Percentiles rank a stretch among this genome's conserved stretches.
Evolutionary conservation across 2,797 vertebrate species (phyloP).

Genomic region (Miichthys miiuy): DNA sequence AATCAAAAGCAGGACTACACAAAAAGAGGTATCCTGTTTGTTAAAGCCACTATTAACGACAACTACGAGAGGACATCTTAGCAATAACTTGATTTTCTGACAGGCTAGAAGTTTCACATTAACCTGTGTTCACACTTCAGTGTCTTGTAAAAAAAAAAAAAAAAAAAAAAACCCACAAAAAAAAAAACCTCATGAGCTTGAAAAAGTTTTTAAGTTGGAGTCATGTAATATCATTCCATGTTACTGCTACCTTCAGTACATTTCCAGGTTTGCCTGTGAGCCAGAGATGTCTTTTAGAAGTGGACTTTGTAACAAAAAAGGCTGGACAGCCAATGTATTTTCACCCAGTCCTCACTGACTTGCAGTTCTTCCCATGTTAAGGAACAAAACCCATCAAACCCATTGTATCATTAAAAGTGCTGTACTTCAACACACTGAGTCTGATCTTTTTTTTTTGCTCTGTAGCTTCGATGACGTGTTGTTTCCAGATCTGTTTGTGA

Average conservation of each 20-base stretch:
- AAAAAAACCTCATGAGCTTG: constrained; percentile 74
- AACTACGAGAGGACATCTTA: constrained; percentile 73
- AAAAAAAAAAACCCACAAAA: not conserved
- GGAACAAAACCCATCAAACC: constrained; percentile 75
- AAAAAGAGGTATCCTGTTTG: constrained; percentile 62
- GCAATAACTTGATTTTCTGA: constrained; percentile 82
- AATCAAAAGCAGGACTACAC: constrained; percentile 60
- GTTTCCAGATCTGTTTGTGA: not conserved
- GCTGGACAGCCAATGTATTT: constrained; percentile 63
- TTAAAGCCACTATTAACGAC: constrained; percentile 79
- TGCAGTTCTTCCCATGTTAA: constrained; percentile 78
- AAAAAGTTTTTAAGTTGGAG: constrained; percentile 59
- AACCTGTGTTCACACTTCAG: constrained; percentile 73
- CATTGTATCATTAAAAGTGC: constrained; percentile 86
- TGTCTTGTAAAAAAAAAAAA: constrained; percentile 63
- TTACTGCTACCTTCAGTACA: constrained; percentile 70
- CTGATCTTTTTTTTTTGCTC: constrained; percentile 2
- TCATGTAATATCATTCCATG: constrained; percentile 74
- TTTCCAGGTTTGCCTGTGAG: constrained; percentile 76
- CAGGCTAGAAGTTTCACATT: constrained; percentile 61
- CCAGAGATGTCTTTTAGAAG: constrained; percentile 68
- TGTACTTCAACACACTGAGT: constrained; percentile 70
- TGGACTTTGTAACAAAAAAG: constrained; percentile 62
- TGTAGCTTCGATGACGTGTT: not conserved
- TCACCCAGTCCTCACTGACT: constrained; percentile 75